A percentile compares a stretch with the other conserved stretches of the same genome.
Evolutionary conservation across 2,888 invertebrate species (phyloP).

Genomic region (Lasioglossum malachurum): DNA sequence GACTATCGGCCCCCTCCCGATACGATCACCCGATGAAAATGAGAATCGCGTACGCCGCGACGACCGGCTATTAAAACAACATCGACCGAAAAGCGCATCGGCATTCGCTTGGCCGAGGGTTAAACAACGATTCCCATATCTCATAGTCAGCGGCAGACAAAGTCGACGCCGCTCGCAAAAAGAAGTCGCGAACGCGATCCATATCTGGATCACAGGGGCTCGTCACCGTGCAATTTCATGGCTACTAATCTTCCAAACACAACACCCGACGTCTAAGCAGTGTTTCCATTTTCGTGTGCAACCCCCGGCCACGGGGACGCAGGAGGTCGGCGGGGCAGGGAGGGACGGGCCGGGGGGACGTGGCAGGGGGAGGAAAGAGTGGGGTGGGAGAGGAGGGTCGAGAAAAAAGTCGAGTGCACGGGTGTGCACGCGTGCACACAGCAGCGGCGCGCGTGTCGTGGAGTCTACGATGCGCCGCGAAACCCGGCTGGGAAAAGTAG

Average conservation of each 20-base stretch:
- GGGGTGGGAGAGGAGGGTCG: neutral
- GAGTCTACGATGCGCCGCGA: conserved; percentile 72
- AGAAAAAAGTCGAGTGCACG: neutral
- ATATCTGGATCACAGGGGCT: conserved; percentile 1
- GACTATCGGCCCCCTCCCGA: neutral
- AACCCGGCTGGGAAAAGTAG: conserved; percentile 72
- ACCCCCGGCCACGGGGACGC: neutral
- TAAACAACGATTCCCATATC: neutral
- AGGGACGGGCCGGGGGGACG: neutral
- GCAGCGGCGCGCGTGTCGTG: conserved; percentile 55
- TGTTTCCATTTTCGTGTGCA: conserved; percentile 16
- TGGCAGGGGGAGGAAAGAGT: neutral
- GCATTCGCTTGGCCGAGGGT: neutral
- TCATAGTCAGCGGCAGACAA: neutral
- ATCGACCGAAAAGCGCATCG: neutral
- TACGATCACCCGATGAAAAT: neutral
- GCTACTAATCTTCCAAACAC: conserved; percentile 5
- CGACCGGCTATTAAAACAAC: neutral
- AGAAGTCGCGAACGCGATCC: neutral
- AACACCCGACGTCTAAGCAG: conserved; percentile 7
- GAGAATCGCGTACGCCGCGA: neutral
- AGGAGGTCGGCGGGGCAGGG: neutral
- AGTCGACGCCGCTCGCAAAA: neutral
- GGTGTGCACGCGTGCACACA: conserved; percentile 19
- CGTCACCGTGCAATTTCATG: conserved; percentile 7